These are phyloP conservation scores for Alfaro cultratus DNA, from an alignment of 2,797 vertebrate genomes.

Conservation along the genomic window DNA sequence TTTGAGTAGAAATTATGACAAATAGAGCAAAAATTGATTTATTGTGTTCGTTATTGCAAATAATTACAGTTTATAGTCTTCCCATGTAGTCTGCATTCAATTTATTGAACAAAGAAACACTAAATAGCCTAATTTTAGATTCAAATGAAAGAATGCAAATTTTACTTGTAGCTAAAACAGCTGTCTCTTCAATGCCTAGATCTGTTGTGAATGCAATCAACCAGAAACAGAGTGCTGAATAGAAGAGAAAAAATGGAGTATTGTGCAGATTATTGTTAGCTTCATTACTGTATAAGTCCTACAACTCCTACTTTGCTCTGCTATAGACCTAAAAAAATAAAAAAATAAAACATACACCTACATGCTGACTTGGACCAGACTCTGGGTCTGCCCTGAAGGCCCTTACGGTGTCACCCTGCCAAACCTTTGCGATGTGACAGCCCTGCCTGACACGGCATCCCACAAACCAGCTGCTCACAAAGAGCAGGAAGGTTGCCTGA, in stretches of 20 bases:
- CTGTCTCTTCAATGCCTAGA: constrained; percentile 16
- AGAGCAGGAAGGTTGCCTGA: constrained; percentile 12
- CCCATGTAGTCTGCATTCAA: background rate
- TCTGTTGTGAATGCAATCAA: constrained; percentile 41
- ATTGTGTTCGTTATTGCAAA: constrained; percentile 9
- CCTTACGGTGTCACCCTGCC: constrained; percentile 27
- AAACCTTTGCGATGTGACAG: constrained; percentile 65
- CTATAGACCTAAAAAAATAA: background rate
- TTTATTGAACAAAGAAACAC: constrained; percentile 31
- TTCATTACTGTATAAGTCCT: too few relatives aligned
- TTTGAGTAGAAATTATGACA: constrained; percentile 11
- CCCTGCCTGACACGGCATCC: constrained; percentile 51
- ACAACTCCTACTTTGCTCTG: constrained; percentile 28
- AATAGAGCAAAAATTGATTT: constrained; percentile 19
- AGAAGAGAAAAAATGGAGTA: constrained; percentile 7
- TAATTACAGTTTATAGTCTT: constrained; percentile 3
- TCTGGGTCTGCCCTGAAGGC: constrained; percentile 44
- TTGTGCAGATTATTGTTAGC: constrained; percentile 37
- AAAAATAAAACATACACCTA: constrained; percentile 6
- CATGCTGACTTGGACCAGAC: constrained; percentile 45
- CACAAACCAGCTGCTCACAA: constrained; percentile 52
- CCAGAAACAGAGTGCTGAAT: constrained; percentile 44
- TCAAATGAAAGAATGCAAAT: constrained; percentile 21
- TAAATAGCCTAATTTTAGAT: background rate
- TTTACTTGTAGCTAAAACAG: constrained; percentile 27